Conservation (phyloP, 2,888 invertebrate species). For the Desoria tigrina region DNA sequence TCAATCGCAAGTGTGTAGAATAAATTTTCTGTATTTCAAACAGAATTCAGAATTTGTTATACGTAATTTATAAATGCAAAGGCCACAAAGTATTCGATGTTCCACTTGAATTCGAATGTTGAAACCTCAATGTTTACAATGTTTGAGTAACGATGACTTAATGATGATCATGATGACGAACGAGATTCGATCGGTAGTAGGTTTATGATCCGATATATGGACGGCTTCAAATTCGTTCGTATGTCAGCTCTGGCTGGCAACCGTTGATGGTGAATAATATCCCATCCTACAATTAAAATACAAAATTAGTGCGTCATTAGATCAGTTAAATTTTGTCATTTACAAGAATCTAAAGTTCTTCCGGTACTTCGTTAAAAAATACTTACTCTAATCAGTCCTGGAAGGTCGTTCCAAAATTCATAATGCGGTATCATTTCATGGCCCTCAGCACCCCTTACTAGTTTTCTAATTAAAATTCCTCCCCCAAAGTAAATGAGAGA, state of each 20-base stretch:
- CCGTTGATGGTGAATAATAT: conserved; percentile 60
- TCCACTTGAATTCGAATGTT: too few relatives aligned
- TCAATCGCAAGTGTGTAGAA: too few relatives aligned
- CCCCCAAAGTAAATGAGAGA: conserved; percentile 66
- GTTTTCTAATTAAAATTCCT: conserved; percentile 67
- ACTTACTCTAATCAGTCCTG: conserved; percentile 67
- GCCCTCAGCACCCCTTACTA: conserved; percentile 71
- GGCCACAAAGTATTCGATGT: too few relatives aligned
- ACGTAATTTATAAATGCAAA: too few relatives aligned
- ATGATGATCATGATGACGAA: too few relatives aligned
- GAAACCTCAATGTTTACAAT: too few relatives aligned
- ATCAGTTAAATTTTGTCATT: background rate
- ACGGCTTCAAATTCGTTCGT: conserved; percentile 63
- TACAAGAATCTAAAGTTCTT: too few relatives aligned
- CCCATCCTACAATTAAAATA: conserved; percentile 63
- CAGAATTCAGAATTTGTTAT: too few relatives aligned
- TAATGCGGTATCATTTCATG: conserved; percentile 73
- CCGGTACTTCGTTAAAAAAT: background rate
- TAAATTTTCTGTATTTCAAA: too few relatives aligned
- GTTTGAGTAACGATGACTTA: too few relatives aligned
- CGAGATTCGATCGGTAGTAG: too few relatives aligned
- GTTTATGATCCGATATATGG: too few relatives aligned
- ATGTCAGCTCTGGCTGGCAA: conserved; percentile 62
- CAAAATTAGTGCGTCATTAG: background rate
- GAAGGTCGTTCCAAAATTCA: conserved; percentile 71